Conservation (phyloP, 2,888 invertebrate genomes). For the Eupithecia pulchellata region DNA sequence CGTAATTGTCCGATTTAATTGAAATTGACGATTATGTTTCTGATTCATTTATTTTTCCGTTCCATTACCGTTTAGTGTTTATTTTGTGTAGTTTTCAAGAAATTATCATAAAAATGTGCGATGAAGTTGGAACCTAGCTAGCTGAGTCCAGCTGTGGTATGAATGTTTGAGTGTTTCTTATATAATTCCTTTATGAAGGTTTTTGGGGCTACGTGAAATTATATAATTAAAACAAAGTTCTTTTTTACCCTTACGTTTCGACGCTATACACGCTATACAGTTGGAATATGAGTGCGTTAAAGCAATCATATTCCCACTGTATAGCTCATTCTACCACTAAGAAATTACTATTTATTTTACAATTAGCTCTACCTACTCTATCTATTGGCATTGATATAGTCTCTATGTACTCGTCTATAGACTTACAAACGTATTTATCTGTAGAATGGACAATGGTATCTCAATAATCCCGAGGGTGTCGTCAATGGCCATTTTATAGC, state of each 20-base stretch:
- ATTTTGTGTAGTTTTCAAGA: background rate
- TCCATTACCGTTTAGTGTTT: constrained; percentile 4
- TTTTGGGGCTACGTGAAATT: background rate
- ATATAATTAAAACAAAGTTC: background rate
- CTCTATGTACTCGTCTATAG: background rate
- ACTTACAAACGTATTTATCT: constrained; percentile 6
- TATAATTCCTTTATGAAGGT: background rate
- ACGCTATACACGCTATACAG: no score
- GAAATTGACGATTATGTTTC: constrained; percentile 16
- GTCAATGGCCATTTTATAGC: constrained; percentile 53
- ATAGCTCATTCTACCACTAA: background rate
- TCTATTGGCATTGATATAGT: background rate
- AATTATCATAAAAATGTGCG: background rate
- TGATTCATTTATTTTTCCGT: constrained; percentile 11
- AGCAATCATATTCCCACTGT: background rate
- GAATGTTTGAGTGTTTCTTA: background rate
- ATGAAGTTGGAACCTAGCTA: background rate
- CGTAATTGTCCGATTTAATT: constrained; percentile 23
- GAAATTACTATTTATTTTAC: background rate
- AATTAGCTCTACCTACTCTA: background rate
- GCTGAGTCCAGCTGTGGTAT: background rate
- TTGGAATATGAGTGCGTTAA: no score
- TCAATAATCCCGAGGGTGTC: constrained; percentile 53
- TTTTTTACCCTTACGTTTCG: background rate
- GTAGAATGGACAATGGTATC: constrained; percentile 37